Conservation (phyloP, 1,140 invertebrate species). For the Neodiprion lecontei region DNA sequence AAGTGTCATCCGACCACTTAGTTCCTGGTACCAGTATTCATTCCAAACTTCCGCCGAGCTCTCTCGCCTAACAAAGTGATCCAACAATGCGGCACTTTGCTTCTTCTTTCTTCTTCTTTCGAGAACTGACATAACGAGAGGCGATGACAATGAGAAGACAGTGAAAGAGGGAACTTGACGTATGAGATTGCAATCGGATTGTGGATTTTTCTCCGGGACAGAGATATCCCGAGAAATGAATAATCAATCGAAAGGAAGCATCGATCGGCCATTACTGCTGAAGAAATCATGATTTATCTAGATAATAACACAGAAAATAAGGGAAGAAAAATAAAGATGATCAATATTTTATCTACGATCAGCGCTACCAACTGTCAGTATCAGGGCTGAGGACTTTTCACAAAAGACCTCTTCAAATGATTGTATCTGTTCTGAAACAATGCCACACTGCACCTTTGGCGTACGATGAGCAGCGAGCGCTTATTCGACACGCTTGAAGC, state of each 20-base stretch:
- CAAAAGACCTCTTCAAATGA: background rate
- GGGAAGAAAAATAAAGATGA: slow-evolving; percentile 13
- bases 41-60: background rate
- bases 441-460: background rate
- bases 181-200: background rate
- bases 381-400: too few relatives aligned
- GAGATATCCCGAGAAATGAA: too few relatives aligned
- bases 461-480: background rate
- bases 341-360: slow-evolving; percentile 22
- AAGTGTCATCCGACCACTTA: slow-evolving; percentile 1
- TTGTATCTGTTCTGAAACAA: background rate
- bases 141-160: background rate
- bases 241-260: too few relatives aligned
- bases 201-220: background rate
- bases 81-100: background rate
- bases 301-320: too few relatives aligned
- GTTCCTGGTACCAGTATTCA: background rate
- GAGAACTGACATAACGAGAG: background rate
- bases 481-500: background rate
- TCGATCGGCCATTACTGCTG: too few relatives aligned
- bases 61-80: background rate
- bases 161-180: background rate
- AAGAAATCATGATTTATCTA: too few relatives aligned
- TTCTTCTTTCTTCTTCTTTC: background rate
- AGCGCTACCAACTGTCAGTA: background rate